Evolutionary conservation across 2,888 invertebrate genomes (phyloP).

Genomic region (Deilephila elpenor): DNA sequence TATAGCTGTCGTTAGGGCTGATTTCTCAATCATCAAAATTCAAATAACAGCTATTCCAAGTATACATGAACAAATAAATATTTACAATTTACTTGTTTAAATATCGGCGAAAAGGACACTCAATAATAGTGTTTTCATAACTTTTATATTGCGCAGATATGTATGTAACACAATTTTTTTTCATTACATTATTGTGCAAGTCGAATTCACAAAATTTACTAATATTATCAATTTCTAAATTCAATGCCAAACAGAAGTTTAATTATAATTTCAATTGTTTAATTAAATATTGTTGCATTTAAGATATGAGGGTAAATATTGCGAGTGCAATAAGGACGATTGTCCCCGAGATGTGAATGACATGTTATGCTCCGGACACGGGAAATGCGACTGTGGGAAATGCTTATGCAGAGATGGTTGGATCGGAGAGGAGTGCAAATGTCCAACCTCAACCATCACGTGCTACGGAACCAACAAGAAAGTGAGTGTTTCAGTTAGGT

Average conservation of each 20-base stretch:
- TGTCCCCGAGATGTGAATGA: slow-evolving; percentile 54
- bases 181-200: too few species aligned
- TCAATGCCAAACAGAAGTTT: too few species aligned
- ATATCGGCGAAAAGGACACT: too few species aligned
- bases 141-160: too few species aligned
- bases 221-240: too few species aligned
- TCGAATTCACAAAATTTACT: too few species aligned
- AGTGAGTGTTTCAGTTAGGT: slow-evolving; percentile 42
- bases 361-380: slow-evolving; percentile 83
- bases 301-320: slow-evolving; percentile 61
- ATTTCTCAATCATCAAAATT: background rate
- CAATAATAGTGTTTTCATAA: too few species aligned
- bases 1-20: background rate
- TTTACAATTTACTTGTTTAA: too few species aligned
- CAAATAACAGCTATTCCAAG: too few species aligned
- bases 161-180: too few species aligned
- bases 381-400: slow-evolving; percentile 86
- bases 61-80: too few species aligned
- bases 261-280: background rate
- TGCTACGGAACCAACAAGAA: slow-evolving; percentile 46
- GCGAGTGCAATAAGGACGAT: slow-evolving; percentile 63
- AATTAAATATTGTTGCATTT: slow-evolving; percentile 15
- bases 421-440: slow-evolving; percentile 71
- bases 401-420: slow-evolving; percentile 79
- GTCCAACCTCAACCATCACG: slow-evolving; percentile 39